Conservation (phyloP, 2,797 vertebrate species). For the Hybognathus amarus region DNA sequence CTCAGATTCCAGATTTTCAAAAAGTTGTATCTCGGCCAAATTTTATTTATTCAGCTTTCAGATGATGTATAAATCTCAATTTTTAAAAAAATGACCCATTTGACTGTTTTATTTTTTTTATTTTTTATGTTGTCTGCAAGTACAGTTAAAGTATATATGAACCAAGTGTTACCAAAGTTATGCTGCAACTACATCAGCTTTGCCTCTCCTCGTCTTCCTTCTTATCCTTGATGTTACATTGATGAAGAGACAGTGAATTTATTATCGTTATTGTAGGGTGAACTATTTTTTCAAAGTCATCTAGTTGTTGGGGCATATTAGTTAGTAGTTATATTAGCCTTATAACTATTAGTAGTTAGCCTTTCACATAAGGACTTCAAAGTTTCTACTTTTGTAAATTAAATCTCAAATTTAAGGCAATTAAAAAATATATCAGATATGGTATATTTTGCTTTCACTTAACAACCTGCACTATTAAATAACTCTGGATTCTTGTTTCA, state of each 20-base stretch:
- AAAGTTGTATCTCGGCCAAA: too few relatives aligned
- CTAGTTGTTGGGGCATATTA: not conserved
- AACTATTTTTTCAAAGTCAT: not conserved
- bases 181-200: not conserved
- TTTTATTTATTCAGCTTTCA: too few relatives aligned
- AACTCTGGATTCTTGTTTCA: constrained; percentile 48
- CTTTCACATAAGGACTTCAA: not conserved
- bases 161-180: not conserved
- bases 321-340: not conserved
- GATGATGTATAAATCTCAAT: too few relatives aligned
- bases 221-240: not conserved
- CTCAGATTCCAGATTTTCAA: too few relatives aligned
- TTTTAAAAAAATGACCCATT: too few relatives aligned
- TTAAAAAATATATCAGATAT: constrained; percentile 8
- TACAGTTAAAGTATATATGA: too few relatives aligned
- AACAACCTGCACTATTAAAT: constrained; percentile 26
- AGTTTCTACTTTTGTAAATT: not conserved
- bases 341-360: not conserved
- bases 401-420: not conserved
- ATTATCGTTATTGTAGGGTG: not conserved
- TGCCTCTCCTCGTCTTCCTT: not conserved
- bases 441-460: constrained; percentile 41
- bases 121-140: too few relatives aligned
- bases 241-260: not conserved
- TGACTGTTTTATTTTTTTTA: too few relatives aligned